Evolutionary conservation across 2,888 invertebrate species (phyloP).

Genomic region (Clostera curtula): DNA sequence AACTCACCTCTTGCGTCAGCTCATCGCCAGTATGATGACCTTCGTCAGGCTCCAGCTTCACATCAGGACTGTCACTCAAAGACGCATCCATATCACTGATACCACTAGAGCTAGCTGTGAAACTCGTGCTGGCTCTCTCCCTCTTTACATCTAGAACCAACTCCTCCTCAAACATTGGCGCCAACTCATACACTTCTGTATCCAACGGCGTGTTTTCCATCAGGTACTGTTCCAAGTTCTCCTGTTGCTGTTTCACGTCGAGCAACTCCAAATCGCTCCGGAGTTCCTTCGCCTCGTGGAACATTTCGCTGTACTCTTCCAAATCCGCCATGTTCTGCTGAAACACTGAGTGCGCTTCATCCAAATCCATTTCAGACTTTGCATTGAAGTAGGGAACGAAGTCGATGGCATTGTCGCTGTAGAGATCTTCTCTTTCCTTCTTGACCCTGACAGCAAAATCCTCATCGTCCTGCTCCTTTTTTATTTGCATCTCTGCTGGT

Average conservation of each 20-base stretch:
- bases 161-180: conserved; percentile 62
- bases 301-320: conserved; percentile 66
- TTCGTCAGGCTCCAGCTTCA: conserved; percentile 62
- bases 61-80: conserved; percentile 40
- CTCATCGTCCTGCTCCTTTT: conserved; percentile 40
- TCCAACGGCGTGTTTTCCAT: conserved; percentile 63
- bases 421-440: conserved; percentile 48
- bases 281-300: conserved; percentile 51
- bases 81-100: conserved; percentile 65
- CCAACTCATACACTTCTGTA: conserved; percentile 48
- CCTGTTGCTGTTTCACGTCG: conserved; percentile 57
- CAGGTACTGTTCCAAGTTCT: conserved; percentile 56
- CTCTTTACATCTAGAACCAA: conserved; percentile 57
- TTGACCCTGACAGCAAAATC: conserved; percentile 44
- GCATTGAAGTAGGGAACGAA: conserved; percentile 57
- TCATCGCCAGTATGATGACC: conserved; percentile 66
- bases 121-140: conserved; percentile 68
- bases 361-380: conserved; percentile 49
- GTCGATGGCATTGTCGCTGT: conserved; percentile 64
- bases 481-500: conserved; percentile 58
- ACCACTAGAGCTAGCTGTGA: conserved; percentile 67
- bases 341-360: conserved; percentile 60
- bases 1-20: conserved; percentile 68
- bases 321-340: conserved; percentile 76
- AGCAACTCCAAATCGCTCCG: conserved; percentile 54